Conservation (phyloP, 2,113 vertebrate species). For the Gallinago jamesoni region DNA sequence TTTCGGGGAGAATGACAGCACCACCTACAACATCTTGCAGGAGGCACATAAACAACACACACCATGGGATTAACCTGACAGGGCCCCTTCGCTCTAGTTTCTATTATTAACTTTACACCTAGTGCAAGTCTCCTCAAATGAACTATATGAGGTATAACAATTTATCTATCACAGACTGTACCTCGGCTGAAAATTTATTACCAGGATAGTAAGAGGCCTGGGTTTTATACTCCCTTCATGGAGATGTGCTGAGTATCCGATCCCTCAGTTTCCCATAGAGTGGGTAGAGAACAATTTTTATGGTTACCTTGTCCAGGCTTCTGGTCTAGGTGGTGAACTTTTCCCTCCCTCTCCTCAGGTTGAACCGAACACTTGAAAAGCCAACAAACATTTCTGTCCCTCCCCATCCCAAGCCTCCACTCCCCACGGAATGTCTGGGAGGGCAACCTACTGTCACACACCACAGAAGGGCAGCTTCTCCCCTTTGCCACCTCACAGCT, state of each 20-base stretch:
- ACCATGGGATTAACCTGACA: slow-evolving; percentile 27
- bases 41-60: background rate
- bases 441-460: background rate
- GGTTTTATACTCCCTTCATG: background rate
- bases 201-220: background rate
- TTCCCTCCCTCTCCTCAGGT: background rate
- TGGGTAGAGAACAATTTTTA: background rate
- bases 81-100: slow-evolving; percentile 11
- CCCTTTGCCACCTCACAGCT: background rate
- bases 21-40: background rate
- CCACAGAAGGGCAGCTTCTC: background rate
- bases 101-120: slow-evolving; percentile 65
- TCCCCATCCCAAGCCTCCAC: background rate
- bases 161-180: background rate
- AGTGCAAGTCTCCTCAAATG: slow-evolving; percentile 38
- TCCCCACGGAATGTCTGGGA: background rate
- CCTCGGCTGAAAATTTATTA: background rate
- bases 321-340: background rate
- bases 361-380: background rate
- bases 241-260: background rate
- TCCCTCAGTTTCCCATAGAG: background rate
- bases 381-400: background rate
- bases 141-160: background rate
- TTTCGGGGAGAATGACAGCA: slow-evolving; percentile 12
- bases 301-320: background rate